Evolutionary conservation across 2,113 vertebrate species (phyloP).

Genomic region (Lontra canadensis): DNA sequence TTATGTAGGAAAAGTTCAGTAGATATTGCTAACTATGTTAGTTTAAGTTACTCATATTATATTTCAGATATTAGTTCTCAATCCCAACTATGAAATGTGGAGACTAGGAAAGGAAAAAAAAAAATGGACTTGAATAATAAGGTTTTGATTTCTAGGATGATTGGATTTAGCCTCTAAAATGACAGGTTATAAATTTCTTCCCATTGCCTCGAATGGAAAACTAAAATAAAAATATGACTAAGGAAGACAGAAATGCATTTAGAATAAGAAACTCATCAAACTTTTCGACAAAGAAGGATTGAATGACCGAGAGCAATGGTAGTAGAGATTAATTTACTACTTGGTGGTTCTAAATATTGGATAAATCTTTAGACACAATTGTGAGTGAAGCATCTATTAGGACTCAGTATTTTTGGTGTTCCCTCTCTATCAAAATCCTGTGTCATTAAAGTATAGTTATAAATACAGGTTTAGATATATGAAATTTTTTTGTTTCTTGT

Average conservation of each 20-base stretch:
- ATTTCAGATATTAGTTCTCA: not conserved
- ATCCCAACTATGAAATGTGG: not conserved
- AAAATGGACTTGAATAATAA: not conserved
- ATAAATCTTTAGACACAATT: not conserved
- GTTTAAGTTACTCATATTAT: not conserved
- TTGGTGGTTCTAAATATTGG: not conserved
- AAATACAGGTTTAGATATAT: not conserved
- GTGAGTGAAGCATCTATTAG: not conserved
- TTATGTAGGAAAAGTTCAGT: not conserved
- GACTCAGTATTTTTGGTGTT: not conserved
- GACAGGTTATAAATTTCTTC: not conserved
- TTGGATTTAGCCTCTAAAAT: not conserved
- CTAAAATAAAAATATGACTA: not conserved
- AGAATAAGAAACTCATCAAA: conserved; percentile 18
- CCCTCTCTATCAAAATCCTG: not conserved
- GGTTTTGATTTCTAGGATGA: not conserved
- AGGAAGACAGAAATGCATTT: not conserved
- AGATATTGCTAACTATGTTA: not conserved
- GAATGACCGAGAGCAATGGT: fast-evolving
- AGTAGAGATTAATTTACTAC: not conserved
- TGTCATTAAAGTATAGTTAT: not conserved
- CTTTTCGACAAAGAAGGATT: not conserved
- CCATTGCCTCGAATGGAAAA: not conserved
- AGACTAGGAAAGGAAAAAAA: not conserved
- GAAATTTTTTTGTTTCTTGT: not conserved